Base-by-base conservation (phyloP, 2,888 invertebrate genomes). In the Chironomus tentans region DNA sequence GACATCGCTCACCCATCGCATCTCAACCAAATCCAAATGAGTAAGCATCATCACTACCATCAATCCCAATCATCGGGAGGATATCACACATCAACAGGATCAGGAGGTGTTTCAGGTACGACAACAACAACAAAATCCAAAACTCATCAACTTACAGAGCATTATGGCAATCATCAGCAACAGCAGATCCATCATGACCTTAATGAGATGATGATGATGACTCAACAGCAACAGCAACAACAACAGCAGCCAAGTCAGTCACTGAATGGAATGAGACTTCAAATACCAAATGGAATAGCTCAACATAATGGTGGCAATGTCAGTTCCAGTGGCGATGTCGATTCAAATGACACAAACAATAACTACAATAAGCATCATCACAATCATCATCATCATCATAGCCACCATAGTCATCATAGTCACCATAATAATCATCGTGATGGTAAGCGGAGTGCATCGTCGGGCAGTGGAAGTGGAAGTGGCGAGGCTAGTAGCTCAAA, bases 401-500 rank as follows among this genome's bases (percentile, higher is more conserved):
- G n/a, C n/a, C 18, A 22, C 18, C 56, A 50, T 50, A 4, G 15
- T 15, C n/a, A 15, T 56, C 15, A 15, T 38, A 38, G 38, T 38
- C 68, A 46, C 18, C 71, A 18, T 12, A 15, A 10, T 22, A 22
- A 21, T 47, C 71, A 18, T 22, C 22, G 21, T 24, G 7, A 21
- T 56, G 6, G 18, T 7, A 56, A 56, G 18, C 15, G 56, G 4
- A 56, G 56, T 56, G 56, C 56, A 18, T 56, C 15, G 56, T 47
- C 21, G 3, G 24, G 48, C 4, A 38, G 38, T 38, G 38, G 38
- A 10, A 56, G 71, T 21, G 70, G 70, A 46, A 15, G n/a, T 47
- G 68, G 68, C n/a, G 72, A 73, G 22, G 21, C 62, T 0, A 73
- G 72, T 13, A 73, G 72, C 38, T 73, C 72, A 12, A 73, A 73